Evolutionary conservation across 2,113 vertebrate species (phyloP).

Genomic region (Fregetta grallaria): DNA sequence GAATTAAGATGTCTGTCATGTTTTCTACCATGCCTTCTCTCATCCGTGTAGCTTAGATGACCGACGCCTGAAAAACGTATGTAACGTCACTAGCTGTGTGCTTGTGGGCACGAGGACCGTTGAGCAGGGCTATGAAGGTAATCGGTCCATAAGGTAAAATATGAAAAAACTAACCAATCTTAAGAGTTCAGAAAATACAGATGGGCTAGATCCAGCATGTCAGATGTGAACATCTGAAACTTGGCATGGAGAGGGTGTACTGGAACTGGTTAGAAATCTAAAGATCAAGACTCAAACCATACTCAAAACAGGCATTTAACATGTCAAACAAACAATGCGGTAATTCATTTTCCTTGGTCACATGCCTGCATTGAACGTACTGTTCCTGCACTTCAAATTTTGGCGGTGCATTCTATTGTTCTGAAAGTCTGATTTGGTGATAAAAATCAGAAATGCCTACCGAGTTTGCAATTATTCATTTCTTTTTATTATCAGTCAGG

Average conservation of each 20-base stretch:
- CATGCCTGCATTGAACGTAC: neutral
- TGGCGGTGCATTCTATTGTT: neutral
- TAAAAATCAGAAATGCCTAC: neutral
- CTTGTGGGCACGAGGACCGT: neutral
- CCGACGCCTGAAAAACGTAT: neutral
- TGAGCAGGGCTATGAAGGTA: neutral
- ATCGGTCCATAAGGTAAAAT: fast-evolving
- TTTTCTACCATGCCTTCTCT: neutral
- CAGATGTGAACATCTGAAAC: slow-evolving; percentile 1
- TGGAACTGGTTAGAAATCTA: neutral
- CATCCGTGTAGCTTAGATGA: neutral
- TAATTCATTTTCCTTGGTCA: neutral
- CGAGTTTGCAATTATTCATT: neutral
- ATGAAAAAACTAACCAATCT: neutral
- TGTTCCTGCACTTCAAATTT: neutral
- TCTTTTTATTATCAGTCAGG: slow-evolving; percentile 10
- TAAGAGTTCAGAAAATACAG: neutral
- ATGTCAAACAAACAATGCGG: neutral
- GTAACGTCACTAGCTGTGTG: too few relatives aligned
- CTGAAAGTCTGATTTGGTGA: neutral
- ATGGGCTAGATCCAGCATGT: neutral
- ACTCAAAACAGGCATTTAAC: neutral
- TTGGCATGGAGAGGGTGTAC: neutral
- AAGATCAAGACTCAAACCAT: neutral
- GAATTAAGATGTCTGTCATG: neutral